Percentiles rank a stretch among this genome's conserved stretches.
Evolutionary conservation across 2,113 vertebrate genomes (phyloP).

Genomic region (Origma solitaria): DNA sequence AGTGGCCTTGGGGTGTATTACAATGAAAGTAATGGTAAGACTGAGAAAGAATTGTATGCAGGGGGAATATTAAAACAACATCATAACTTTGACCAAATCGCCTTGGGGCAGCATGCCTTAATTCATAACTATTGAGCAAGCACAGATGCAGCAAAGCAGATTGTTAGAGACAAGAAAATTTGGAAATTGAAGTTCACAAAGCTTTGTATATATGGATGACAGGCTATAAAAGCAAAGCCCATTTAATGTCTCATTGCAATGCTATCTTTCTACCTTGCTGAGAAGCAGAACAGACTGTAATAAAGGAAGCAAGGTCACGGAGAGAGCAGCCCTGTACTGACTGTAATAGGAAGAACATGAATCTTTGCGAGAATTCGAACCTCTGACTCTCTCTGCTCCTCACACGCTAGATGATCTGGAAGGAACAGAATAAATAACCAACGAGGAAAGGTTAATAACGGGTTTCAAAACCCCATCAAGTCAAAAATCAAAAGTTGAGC

Average conservation of each 20-base stretch:
- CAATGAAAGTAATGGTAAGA: background rate
- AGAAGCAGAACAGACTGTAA: background rate
- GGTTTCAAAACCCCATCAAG: background rate
- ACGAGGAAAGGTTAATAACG: background rate
- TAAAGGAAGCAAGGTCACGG: background rate
- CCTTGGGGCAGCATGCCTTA: background rate
- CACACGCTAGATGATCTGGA: background rate
- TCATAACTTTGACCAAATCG: conserved; percentile 19
- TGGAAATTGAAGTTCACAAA: background rate
- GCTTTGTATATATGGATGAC: background rate
- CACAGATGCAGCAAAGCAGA: background rate
- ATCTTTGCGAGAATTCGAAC: background rate
- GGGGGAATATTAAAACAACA: background rate
- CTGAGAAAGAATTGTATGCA: background rate
- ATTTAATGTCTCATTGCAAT: background rate
- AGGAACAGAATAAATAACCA: conserved; percentile 3
- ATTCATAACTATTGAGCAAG: background rate
- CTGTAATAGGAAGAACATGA: background rate
- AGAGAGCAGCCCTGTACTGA: background rate
- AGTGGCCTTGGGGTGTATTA: background rate
- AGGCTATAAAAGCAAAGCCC: conserved; percentile 3
- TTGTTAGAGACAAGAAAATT: background rate
- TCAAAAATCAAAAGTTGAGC: background rate
- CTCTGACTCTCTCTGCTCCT: background rate
- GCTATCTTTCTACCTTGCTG: background rate